phyloP scores from a whole-genome alignment of 2,797 vertebrate species.

The Pipistrellus pipistrellus region DNA sequence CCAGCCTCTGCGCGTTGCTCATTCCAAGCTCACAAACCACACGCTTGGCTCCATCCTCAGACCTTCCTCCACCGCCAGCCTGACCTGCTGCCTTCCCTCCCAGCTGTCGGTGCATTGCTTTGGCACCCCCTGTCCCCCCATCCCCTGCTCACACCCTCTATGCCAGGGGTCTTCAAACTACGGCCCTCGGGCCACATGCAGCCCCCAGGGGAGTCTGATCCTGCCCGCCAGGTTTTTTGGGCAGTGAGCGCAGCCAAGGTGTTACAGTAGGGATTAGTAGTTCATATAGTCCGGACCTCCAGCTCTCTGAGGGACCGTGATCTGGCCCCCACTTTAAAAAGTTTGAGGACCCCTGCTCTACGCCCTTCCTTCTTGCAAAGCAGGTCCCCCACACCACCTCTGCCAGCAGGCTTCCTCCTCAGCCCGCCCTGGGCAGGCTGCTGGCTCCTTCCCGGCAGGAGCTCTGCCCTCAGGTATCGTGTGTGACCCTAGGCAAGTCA shows the following conservation, averaged over 20 bases:
- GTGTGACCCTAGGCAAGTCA: not conserved
- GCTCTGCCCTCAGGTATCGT: not conserved
- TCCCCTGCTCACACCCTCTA: not conserved
- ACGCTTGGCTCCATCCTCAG: accelerated
- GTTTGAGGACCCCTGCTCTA: no score
- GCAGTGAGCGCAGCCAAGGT: no score
- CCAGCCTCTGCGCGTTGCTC: not conserved
- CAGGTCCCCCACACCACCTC: not conserved
- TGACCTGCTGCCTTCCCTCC: not conserved
- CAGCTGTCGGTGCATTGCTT: accelerated
- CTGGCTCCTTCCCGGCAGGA: accelerated
- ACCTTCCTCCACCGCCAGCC: accelerated
- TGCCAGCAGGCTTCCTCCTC: not conserved
- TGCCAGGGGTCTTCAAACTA: no score
- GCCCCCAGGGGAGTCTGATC: no score
- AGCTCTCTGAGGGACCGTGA: no score
- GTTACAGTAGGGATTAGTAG: no score
- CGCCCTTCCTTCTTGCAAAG: not conserved
- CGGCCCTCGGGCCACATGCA: no score
- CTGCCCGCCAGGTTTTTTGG: no score
- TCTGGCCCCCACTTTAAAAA: no score
- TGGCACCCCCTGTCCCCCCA: no score
- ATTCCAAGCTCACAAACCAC: accelerated
- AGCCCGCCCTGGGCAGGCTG: not conserved
- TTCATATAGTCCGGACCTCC: no score